These are phyloP conservation scores for Drosophila albomicans DNA, from an alignment of 1,140 invertebrate genomes.

Conservation along the genomic window DNA sequence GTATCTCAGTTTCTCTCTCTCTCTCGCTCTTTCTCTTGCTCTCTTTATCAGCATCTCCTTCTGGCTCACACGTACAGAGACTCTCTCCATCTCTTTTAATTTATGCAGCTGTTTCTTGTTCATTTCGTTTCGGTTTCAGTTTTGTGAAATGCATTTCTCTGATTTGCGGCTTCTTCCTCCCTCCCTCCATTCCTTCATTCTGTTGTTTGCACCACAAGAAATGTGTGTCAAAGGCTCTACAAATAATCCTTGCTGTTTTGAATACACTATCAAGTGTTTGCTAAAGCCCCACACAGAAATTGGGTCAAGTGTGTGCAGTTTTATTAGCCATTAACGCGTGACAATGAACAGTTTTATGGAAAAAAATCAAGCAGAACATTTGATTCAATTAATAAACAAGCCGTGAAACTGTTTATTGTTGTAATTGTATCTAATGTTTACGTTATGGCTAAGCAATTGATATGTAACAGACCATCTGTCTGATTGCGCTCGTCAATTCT, in stretches of 20 bases:
- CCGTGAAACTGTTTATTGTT: constrained; percentile 14
- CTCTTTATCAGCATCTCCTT: constrained; percentile 6
- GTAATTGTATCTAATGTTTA: constrained; percentile 49
- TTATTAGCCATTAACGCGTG: constrained; percentile 42
- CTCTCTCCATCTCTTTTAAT: constrained; percentile 48
- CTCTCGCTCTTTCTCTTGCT: constrained; percentile 5
- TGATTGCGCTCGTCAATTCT: constrained; percentile 43
- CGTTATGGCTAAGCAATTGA: constrained; percentile 44
- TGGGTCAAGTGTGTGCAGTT: constrained; percentile 62
- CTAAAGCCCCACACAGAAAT: constrained; percentile 34
- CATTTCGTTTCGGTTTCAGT: constrained; percentile 51
- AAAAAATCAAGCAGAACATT: constrained; percentile 48
- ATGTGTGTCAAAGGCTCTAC: constrained; percentile 51
- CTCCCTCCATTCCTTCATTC: not conserved
- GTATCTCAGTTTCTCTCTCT: constrained; percentile 9
- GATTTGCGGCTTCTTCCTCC: not conserved
- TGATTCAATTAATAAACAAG: constrained; percentile 29
- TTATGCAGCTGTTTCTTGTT: constrained; percentile 52
- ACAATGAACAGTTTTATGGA: constrained; percentile 45
- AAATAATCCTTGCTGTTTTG: constrained; percentile 51
- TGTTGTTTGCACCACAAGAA: not conserved
- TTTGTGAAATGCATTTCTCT: constrained; percentile 65
- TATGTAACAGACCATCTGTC: constrained; percentile 43
- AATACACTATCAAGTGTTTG: constrained; percentile 7
- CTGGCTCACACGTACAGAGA: not conserved